Base-by-base conservation (phyloP, 2,888 invertebrate genomes). In the Deilephila elpenor region DNA sequence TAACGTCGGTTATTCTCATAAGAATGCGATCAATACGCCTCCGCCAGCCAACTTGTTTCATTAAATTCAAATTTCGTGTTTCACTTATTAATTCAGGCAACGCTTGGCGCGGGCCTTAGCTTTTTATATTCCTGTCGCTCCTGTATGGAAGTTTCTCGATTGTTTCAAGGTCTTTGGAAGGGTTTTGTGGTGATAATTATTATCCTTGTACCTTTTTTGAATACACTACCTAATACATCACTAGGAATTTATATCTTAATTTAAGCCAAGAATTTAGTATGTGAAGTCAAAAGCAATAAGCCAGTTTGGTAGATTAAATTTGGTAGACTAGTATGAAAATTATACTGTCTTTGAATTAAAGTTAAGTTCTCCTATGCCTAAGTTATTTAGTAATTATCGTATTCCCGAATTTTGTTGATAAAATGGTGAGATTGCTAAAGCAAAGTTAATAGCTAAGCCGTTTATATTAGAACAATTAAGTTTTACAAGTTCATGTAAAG, bases 21-120 rank as follows among this genome's bases (percentile, higher is more conserved):
- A 86, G 84, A 80, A 81, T 77, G 80, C 77, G 89, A 94, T 94
- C 94, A 88, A 93, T 93, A 90, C 82, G 81, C 88, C 87, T 91
- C 93, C 92, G 93, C 84, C 90, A 81, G 86, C 89, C 87, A 95
- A 95, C 92, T 95, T 95, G 94, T 95, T 94, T 95, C 94, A 95
- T 95, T 95, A 95, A 94, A 95, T 95, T 95, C 94, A 95, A 94
- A 95, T 95, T 95, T 93, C 92, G 91, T 93, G 94, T 94, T 94
- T 91, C 93, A 93, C 92, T 95, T 95, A 95, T 95, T 94, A 95
- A 95, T 94, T 95, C 93, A 93, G 87, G 84, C 86, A 85, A 83
- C 89, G 89, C 89, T 91, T 89, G 84, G 86, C 86, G 88, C 88
- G 90, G 92, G 89, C 86, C 82, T 82, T 81, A 86, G 88, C 84